Percentiles rank a stretch among this genome's conserved stretches.
These are phyloP conservation scores for Pectinophora gossypiella DNA, from an alignment of 1,140 invertebrate species.

Conservation along the genomic window DNA sequence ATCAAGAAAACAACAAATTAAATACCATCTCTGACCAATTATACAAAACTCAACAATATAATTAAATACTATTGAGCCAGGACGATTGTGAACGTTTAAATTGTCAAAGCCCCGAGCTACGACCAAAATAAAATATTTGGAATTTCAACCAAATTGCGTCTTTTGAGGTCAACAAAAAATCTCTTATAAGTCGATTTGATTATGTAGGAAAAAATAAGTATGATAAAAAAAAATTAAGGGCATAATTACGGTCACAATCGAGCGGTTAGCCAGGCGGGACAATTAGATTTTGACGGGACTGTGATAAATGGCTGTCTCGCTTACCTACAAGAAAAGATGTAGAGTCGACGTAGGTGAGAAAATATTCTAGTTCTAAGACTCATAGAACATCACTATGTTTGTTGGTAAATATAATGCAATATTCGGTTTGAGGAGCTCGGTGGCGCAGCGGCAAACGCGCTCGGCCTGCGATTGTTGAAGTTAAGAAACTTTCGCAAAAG, in stretches of 20 bases:
- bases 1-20: too few species aligned
- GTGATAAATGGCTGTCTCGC: slow-evolving; percentile 66
- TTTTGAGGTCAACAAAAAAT: slow-evolving; percentile 46
- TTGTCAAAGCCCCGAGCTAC: neutral
- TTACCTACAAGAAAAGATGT: slow-evolving; percentile 30
- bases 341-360: too few species aligned
- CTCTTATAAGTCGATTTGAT: slow-evolving; percentile 45
- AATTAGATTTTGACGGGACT: slow-evolving; percentile 70
- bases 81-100: neutral
- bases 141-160: slow-evolving; percentile 46
- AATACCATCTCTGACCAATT: too few species aligned
- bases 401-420: too few species aligned
- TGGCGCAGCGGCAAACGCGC: too few species aligned
- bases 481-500: too few species aligned
- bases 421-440: too few species aligned
- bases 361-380: too few species aligned
- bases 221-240: slow-evolving; percentile 54
- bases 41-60: too few species aligned
- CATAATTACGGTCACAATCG: slow-evolving; percentile 68
- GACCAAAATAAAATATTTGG: slow-evolving; percentile 35
- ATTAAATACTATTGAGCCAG: too few species aligned
- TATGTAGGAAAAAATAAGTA: slow-evolving; percentile 18
- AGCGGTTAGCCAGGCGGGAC: slow-evolving; percentile 63
- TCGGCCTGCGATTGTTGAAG: too few species aligned
- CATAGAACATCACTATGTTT: too few species aligned